Conservation (phyloP, 1,140 invertebrate species). For the Anastatus disparis region DNA sequence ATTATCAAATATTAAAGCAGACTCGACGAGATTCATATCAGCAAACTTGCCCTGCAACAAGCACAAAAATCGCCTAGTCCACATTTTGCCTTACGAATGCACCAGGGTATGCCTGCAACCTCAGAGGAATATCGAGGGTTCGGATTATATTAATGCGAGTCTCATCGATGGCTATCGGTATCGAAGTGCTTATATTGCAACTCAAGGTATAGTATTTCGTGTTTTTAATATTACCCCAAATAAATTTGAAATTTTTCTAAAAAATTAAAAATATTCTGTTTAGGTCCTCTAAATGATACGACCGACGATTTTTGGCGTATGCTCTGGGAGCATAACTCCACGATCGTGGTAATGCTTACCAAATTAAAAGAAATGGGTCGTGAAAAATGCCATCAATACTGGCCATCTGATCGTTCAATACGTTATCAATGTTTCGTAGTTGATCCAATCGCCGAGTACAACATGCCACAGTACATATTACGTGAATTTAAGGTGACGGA, state of each 20-base stretch:
- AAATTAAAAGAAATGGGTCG: slow-evolving; percentile 97
- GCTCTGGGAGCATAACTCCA: slow-evolving; percentile 99
- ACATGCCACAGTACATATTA: slow-evolving; percentile 98
- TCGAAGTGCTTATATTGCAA: slow-evolving; percentile 95
- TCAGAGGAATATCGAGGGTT: slow-evolving; percentile 91
- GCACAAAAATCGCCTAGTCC: slow-evolving; percentile 96
- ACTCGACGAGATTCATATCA: slow-evolving; percentile 92
- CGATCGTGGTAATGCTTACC: slow-evolving; percentile 98
- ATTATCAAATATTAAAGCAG: slow-evolving; percentile 92
- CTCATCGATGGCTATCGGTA: slow-evolving; percentile 96
- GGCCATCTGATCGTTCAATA: slow-evolving; percentile 96
- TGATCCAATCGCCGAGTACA: slow-evolving; percentile 98
- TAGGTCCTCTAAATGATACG: slow-evolving; percentile 89
- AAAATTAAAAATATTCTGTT: not conserved
- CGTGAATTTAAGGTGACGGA: slow-evolving; percentile 98
- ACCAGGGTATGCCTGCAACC: slow-evolving; percentile 94
- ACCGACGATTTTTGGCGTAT: slow-evolving; percentile 99
- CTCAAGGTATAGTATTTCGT: slow-evolving; percentile 75
- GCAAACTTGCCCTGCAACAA: slow-evolving; percentile 97
- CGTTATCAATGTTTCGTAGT: slow-evolving; percentile 97
- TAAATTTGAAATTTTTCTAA: too few relatives aligned
- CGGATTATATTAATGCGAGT: slow-evolving; percentile 99
- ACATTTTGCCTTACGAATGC: slow-evolving; percentile 97
- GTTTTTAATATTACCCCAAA: too few relatives aligned
- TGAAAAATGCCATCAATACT: slow-evolving; percentile 99